Evolutionary conservation across 2,113 vertebrate genomes (phyloP).

Genomic region (Bombycilla garrulus): DNA sequence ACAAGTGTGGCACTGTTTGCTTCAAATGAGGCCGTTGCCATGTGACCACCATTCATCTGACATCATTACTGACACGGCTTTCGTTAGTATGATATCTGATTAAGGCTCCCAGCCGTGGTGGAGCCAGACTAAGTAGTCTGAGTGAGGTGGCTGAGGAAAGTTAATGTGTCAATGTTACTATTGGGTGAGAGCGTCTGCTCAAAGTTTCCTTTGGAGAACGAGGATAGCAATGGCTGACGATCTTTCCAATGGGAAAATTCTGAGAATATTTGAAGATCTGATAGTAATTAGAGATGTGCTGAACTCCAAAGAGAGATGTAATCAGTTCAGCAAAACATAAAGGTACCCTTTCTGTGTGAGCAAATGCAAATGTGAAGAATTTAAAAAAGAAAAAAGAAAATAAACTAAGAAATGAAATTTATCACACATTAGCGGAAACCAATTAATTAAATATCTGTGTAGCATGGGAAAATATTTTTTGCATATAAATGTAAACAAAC

Average conservation of each 20-base stretch:
- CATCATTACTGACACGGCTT: slow-evolving; percentile 77
- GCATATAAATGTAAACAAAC: background rate
- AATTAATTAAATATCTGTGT: background rate
- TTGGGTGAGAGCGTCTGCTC: slow-evolving; percentile 60
- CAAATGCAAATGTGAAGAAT: background rate
- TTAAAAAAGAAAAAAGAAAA: background rate
- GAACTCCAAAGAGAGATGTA: background rate
- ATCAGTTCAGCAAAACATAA: background rate
- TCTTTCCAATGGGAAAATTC: slow-evolving; percentile 39
- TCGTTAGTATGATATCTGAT: slow-evolving; percentile 73
- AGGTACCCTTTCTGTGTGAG: background rate
- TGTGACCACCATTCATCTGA: slow-evolving; percentile 73
- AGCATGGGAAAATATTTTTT: background rate
- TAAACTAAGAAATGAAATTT: background rate
- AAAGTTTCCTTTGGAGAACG: slow-evolving; percentile 45
- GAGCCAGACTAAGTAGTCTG: slow-evolving; percentile 76
- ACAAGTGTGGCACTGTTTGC: slow-evolving; percentile 77
- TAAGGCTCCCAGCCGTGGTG: slow-evolving; percentile 71
- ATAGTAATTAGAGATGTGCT: slow-evolving; percentile 22
- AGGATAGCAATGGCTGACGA: slow-evolving; percentile 23
- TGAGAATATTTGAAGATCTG: slow-evolving; percentile 33
- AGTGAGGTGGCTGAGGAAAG: slow-evolving; percentile 74
- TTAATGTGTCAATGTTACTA: slow-evolving; percentile 74
- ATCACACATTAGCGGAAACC: background rate
- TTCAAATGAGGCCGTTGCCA: slow-evolving; percentile 65